phyloP scores from a whole-genome alignment of 2,113 vertebrate species.

The Tetraodon nigroviridis region DNA sequence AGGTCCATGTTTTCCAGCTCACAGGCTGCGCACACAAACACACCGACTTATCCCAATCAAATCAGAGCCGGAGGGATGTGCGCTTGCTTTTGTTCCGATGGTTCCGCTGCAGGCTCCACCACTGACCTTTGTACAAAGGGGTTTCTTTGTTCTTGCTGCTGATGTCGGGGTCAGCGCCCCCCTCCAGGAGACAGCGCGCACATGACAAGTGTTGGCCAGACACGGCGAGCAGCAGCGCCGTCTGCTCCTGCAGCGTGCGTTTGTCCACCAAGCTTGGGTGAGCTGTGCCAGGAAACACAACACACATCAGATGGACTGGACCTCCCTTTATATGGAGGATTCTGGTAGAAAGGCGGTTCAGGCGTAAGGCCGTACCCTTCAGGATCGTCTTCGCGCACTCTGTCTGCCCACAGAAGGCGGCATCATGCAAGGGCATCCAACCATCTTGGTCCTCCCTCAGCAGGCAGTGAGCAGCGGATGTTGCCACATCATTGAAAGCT shows the following conservation, averaged over 20 bases:
- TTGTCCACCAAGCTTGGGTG: conserved; percentile 85
- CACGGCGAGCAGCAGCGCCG: conserved; percentile 84
- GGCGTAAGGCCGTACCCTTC: conserved; percentile 71
- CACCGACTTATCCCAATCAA: neutral
- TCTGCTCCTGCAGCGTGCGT: conserved; percentile 91
- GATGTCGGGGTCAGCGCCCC: conserved; percentile 90
- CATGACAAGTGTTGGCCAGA: conserved; percentile 82
- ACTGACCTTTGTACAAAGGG: conserved; percentile 87
- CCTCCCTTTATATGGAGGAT: no score
- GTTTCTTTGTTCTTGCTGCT: conserved; percentile 90
- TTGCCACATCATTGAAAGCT: conserved; percentile 73
- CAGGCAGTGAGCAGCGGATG: conserved; percentile 78
- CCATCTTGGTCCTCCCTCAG: conserved; percentile 81
- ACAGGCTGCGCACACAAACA: conserved; percentile 76
- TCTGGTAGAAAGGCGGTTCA: neutral
- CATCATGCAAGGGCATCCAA: conserved; percentile 90
- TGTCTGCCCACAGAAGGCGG: conserved; percentile 82
- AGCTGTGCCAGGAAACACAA: conserved; percentile 55
- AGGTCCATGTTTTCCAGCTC: conserved; percentile 81
- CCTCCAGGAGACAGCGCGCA: conserved; percentile 80
- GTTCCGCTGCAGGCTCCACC: neutral
- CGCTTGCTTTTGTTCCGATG: neutral
- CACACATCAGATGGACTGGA: neutral
- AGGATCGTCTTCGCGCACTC: conserved; percentile 80
- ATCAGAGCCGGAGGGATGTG: no score